Percentiles rank a stretch among this genome's conserved stretches.
phyloP scores from a whole-genome alignment of 2,888 invertebrate genomes.

The Celastrina argiolus region DNA sequence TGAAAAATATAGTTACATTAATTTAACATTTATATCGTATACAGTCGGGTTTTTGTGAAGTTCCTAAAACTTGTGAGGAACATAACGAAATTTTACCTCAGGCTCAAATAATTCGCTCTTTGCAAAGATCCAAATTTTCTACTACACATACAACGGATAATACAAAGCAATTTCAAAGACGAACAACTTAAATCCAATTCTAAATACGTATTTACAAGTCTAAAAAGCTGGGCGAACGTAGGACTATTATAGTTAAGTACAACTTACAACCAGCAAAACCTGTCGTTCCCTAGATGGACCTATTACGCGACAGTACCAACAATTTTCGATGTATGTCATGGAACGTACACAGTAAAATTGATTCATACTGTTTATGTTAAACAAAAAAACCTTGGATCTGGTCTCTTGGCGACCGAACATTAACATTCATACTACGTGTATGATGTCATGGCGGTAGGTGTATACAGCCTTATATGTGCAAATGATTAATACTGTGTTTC shows the following conservation, averaged over 20 bases:
- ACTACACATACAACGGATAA: background rate
- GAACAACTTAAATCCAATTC: background rate
- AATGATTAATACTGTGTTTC: conserved; percentile 57
- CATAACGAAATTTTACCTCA: too few relatives aligned
- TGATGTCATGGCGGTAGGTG: conserved; percentile 61
- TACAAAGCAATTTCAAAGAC: background rate
- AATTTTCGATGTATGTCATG: conserved; percentile 33
- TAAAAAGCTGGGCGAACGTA: background rate
- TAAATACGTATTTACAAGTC: background rate
- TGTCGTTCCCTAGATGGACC: background rate
- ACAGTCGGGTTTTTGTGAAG: too few relatives aligned
- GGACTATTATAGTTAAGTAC: background rate
- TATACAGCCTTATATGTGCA: conserved; percentile 62
- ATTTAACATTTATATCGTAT: too few relatives aligned
- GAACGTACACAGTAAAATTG: conserved; percentile 30
- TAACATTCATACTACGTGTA: conserved; percentile 57
- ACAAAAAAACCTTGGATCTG: conserved; percentile 43
- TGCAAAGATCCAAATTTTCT: too few relatives aligned
- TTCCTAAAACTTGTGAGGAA: too few relatives aligned
- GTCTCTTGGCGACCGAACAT: conserved; percentile 51
- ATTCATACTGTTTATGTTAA: conserved; percentile 25
- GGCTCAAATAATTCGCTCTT: too few relatives aligned
- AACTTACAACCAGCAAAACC: background rate
- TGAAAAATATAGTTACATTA: too few relatives aligned
- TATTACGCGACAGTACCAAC: conserved; percentile 36